Base-by-base conservation (phyloP, 2,113 vertebrate species). In the Pomatostomus ruficeps region DNA sequence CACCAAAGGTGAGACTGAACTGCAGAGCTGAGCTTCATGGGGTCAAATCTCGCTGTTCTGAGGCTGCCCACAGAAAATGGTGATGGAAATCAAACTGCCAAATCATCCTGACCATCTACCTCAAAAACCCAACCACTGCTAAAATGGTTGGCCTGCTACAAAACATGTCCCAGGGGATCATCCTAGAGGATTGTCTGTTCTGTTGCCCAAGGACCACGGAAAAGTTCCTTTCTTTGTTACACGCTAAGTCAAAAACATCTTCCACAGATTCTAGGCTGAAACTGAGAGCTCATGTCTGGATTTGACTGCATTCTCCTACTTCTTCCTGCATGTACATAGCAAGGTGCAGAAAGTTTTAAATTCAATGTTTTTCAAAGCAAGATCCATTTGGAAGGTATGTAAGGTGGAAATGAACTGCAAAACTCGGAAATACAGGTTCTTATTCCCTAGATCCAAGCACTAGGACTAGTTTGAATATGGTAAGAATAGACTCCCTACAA, bases 251-350 rank as follows among this genome's bases (percentile, higher is more conserved):
- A 78, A 31, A 81, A 94, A 11, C 46, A 36, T 55, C 52, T 89
- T 58, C 31, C 24, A 75, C 38, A 68, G 52, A 36, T 48, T 12
- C 26, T 43, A 49, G 24, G 12, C 5, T 42, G 63, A 80, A 63
- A 54, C 16, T 23, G n/a, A 87, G 72, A 65, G 33, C 83, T 71
- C 79, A 3, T 57, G 7, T 55, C 58, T 79, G 6, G 61, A 11
- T 40, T 40, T 28, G 24, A 16, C 24, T 25, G 1, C 0, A 0
- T 49, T 91, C 38, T 77, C 31, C 46, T 55, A 9, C 58, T 43
- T 52, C 18, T 72, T 65, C 26, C 46, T 73, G 46, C 25, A 40
- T 5, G 7, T 40, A 26, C 21, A 42, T 9, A 51, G 38, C 43
- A 58, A 73, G 26, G n/a, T 46, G 21, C 46, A 42, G 25, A 26